Conservation (phyloP, 1,140 invertebrate genomes). For the Laodelphax striatellus region DNA sequence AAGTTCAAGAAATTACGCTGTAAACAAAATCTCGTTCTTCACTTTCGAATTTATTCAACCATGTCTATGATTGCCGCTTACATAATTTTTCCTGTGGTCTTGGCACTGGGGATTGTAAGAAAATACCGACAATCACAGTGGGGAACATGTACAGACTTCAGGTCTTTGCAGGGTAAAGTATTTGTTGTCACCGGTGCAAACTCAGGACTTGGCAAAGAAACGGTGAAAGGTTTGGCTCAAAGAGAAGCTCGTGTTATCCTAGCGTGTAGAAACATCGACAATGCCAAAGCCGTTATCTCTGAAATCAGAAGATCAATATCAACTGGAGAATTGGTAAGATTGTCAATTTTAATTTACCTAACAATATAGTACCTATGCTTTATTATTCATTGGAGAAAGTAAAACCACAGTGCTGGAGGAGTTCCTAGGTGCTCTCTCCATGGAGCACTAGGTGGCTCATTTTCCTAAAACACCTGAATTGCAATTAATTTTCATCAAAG, state of each 20-base stretch:
- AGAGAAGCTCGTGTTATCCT: slow-evolving; percentile 58
- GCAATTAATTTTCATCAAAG: no score
- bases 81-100: slow-evolving; percentile 24
- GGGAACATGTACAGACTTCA: slow-evolving; percentile 34
- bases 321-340: slow-evolving; percentile 45
- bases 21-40: no score
- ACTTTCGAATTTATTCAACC: no score
- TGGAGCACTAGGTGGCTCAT: no score
- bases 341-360: neutral
- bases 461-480: no score
- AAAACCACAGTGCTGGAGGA: no score
- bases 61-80: neutral
- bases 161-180: slow-evolving; percentile 41
- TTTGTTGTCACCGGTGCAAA: slow-evolving; percentile 71
- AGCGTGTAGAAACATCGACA: slow-evolving; percentile 53
- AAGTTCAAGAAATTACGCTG: no score
- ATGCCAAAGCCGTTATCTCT: slow-evolving; percentile 42
- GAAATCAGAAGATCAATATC: slow-evolving; percentile 44
- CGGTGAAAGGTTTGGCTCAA: slow-evolving; percentile 49
- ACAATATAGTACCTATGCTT: no score
- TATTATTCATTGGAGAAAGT: no score
- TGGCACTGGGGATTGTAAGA: slow-evolving; percentile 32
- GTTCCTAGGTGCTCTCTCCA: no score
- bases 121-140: slow-evolving; percentile 36
- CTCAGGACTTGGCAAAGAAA: slow-evolving; percentile 67